These are phyloP conservation scores for Parnassius mnemosyne DNA, from an alignment of 2,888 invertebrate genomes.

Conservation along the genomic window DNA sequence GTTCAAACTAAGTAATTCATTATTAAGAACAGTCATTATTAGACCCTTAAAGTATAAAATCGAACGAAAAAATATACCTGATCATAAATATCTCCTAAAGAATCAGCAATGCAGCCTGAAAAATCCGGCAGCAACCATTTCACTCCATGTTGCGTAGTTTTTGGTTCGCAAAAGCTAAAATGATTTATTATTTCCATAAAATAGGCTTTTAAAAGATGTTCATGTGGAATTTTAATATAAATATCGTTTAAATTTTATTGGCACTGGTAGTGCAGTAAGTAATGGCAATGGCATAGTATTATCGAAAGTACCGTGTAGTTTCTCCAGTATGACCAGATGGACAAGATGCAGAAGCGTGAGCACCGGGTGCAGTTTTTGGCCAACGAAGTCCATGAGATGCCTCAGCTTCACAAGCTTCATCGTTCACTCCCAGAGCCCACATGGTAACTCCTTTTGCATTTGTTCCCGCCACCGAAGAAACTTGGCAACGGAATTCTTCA, in stretches of 20 bases:
- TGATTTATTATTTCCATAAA: too few species aligned
- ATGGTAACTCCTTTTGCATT: conserved; percentile 79
- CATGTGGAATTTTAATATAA: too few species aligned
- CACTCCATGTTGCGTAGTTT: conserved; percentile 79
- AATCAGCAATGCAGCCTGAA: conserved; percentile 85
- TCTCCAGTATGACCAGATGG: conserved; percentile 77
- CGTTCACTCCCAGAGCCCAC: conserved; percentile 83
- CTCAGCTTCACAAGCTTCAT: conserved; percentile 74
- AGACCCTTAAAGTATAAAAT: too few species aligned
- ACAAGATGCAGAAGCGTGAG: conserved; percentile 77
- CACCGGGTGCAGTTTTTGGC: conserved; percentile 86
- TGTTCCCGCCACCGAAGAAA: conserved; percentile 76
- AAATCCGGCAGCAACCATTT: conserved; percentile 89
- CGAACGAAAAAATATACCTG: conserved; percentile 64
- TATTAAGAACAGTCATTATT: too few species aligned
- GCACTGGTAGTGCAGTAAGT: too few species aligned
- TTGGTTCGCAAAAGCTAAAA: conserved; percentile 72
- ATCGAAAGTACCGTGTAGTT: conserved; percentile 52
- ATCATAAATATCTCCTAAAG: conserved; percentile 82
- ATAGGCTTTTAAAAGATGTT: too few species aligned
- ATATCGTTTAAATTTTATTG: too few species aligned
- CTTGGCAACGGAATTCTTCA: conserved; percentile 88
- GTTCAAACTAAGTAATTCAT: too few species aligned
- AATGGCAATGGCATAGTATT: too few species aligned
- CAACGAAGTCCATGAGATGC: conserved; percentile 78